phyloP scores from a whole-genome alignment of 2,888 invertebrate species.

The Ametastegia equiseti region DNA sequence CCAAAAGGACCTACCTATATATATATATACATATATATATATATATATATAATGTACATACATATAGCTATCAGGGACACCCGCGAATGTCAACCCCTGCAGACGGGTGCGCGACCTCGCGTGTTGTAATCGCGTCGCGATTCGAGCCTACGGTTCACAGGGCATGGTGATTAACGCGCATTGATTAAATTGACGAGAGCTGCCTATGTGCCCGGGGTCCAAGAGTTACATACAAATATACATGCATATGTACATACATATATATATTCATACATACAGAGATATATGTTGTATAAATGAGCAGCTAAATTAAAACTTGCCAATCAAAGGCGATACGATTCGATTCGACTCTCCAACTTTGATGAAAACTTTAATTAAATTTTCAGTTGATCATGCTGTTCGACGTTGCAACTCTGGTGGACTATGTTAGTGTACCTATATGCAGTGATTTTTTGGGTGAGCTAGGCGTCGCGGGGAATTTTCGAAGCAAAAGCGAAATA shows the following conservation, averaged over 20 bases:
- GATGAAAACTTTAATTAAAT: conserved; percentile 61
- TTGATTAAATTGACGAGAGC: conserved; percentile 70
- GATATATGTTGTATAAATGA: neutral
- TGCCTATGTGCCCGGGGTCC: conserved; percentile 36
- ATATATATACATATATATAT: conserved; percentile 11
- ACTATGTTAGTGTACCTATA: too few relatives aligned
- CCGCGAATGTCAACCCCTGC: conserved; percentile 54
- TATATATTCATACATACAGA: neutral
- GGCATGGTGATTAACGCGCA: conserved; percentile 70
- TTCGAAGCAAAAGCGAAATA: neutral
- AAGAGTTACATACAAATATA: conserved; percentile 11
- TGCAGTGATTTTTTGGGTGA: neutral
- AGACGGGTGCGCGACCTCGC: conserved; percentile 59
- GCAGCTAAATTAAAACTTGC: conserved; percentile 57
- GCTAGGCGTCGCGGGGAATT: neutral
- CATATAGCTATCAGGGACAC: neutral
- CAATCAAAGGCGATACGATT: conserved; percentile 61
- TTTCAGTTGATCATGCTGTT: conserved; percentile 2
- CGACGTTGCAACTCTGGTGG: neutral
- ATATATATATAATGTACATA: neutral
- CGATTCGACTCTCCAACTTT: conserved; percentile 48
- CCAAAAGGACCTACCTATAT: neutral
- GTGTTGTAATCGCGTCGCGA: conserved; percentile 70
- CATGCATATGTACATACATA: neutral
- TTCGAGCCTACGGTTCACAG: conserved; percentile 67